These are phyloP conservation scores for Agrotis clavis DNA, from an alignment of 2,888 invertebrate genomes.

Conservation along the genomic window DNA sequence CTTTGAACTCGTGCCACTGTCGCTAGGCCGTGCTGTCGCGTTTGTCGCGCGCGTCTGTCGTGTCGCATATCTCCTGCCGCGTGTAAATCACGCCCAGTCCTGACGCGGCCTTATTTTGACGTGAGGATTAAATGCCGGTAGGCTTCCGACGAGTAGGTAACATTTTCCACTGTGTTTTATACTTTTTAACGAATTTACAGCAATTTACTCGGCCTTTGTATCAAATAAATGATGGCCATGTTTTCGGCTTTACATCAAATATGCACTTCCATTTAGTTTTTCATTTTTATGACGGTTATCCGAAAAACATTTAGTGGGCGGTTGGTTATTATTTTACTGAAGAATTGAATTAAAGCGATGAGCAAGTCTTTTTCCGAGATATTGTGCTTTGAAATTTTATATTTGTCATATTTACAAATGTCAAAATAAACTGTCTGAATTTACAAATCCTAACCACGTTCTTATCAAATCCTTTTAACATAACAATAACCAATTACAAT, in stretches of 20 bases:
- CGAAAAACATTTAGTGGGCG: constrained; percentile 22
- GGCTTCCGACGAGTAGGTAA: constrained; percentile 49
- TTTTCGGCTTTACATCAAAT: constrained; percentile 42
- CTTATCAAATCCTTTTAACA: constrained; percentile 36
- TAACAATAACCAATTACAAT: constrained; percentile 52
- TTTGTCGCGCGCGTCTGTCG: constrained; percentile 45
- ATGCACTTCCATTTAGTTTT: constrained; percentile 26
- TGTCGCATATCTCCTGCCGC: constrained; percentile 36
- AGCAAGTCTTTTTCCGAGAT: neutral
- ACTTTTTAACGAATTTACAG: constrained; percentile 57
- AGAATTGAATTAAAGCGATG: neutral
- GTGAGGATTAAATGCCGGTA: constrained; percentile 58
- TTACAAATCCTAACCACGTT: constrained; percentile 9
- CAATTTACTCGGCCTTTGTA: constrained; percentile 51
- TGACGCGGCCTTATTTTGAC: constrained; percentile 61
- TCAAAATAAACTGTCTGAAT: neutral
- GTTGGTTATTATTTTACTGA: constrained; percentile 27
- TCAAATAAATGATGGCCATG: constrained; percentile 44
- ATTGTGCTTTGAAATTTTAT: neutral
- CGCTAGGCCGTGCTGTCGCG: constrained; percentile 55
- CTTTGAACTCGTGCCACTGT: constrained; percentile 56
- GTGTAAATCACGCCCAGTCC: constrained; percentile 62
- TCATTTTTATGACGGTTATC: neutral
- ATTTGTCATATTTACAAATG: too few relatives aligned
- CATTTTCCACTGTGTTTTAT: constrained; percentile 56